A percentile compares a stretch with the other conserved stretches of the same genome.
Evolutionary conservation across 1,140 invertebrate genomes (phyloP).

Genomic region (Tigriopus japonicus): DNA sequence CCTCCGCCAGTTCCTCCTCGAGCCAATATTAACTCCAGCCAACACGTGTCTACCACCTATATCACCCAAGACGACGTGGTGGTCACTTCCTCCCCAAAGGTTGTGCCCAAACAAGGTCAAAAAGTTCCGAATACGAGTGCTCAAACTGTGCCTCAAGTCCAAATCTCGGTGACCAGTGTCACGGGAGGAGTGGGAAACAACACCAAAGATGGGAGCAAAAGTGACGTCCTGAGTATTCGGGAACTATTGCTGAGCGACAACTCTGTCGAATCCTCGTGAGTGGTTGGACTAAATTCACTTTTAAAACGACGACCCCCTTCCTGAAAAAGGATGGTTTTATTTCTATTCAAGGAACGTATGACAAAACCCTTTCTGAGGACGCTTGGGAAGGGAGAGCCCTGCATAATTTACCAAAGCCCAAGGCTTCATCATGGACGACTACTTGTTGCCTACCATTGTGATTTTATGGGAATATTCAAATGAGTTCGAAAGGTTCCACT

Average conservation of each 20-base stretch:
- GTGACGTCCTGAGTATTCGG: constrained; percentile 28
- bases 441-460: no score
- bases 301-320: no score
- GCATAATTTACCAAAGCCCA: no score
- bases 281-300: constrained; percentile 11
- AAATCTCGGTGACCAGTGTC: not conserved
- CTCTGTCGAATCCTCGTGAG: constrained; percentile 34
- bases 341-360: no score
- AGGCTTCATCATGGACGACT: no score
- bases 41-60: constrained; percentile 2
- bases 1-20: not conserved
- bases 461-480: no score
- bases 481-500: no score
- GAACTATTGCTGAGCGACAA: constrained; percentile 30
- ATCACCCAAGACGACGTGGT: not conserved
- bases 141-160: constrained; percentile 1
- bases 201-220: constrained; percentile 19
- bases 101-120: constrained; percentile 4
- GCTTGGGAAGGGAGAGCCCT: no score
- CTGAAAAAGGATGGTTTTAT: no score
- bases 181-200: not conserved
- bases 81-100: not conserved
- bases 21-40: not conserved
- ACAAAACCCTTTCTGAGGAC: no score
- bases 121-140: constrained; percentile 1